Evolutionary conservation across 2,113 vertebrate species (phyloP).

Genomic region (Strigops habroptila): DNA sequence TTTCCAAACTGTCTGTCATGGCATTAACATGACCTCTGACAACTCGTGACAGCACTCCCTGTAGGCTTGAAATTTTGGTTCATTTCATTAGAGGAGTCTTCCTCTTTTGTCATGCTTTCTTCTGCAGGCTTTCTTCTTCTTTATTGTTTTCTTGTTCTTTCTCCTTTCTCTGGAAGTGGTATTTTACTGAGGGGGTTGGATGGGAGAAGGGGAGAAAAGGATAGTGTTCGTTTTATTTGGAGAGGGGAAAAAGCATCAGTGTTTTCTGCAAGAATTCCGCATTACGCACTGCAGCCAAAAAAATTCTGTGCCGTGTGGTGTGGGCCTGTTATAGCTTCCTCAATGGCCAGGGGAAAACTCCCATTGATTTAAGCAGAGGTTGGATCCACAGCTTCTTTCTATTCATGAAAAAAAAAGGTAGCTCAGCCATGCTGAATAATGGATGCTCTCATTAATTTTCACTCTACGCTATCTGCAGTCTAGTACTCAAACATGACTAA

Average conservation of each 20-base stretch:
- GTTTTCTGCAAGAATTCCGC: not conserved
- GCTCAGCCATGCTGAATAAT: constrained; percentile 31
- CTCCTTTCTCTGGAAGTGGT: not conserved
- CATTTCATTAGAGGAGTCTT: not conserved
- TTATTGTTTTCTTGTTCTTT: not conserved
- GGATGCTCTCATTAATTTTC: constrained; percentile 38
- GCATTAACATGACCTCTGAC: not conserved
- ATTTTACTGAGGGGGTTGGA: not conserved
- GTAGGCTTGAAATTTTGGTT: not conserved
- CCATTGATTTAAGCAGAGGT: not conserved
- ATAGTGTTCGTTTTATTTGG: not conserved
- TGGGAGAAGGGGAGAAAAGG: not conserved
- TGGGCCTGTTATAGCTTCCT: not conserved
- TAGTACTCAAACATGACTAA: constrained; percentile 41
- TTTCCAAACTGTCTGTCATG: not conserved
- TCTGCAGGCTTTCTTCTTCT: not conserved
- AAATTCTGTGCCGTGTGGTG: not conserved
- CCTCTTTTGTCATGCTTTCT: not conserved
- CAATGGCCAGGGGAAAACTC: not conserved
- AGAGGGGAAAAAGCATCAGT: not conserved
- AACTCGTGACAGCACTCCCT: not conserved
- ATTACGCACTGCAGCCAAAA: not conserved
- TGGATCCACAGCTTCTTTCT: constrained; percentile 22
- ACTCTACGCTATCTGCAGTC: constrained; percentile 3
- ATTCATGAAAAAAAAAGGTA: not conserved